Conservation (phyloP, 2,797 vertebrate genomes). For the Hirundo rustica region DNA sequence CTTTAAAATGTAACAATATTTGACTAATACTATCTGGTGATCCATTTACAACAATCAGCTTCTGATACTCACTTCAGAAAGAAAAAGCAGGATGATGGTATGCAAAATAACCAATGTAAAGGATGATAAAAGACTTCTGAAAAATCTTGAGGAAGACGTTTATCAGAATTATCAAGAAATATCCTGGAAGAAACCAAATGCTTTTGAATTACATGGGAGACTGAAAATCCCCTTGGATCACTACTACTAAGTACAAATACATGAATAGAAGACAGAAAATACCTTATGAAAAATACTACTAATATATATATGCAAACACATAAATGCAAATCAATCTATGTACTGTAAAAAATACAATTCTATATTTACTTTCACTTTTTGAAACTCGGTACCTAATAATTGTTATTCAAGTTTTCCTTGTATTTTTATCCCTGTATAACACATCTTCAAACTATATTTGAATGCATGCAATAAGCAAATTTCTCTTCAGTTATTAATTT, state of each 20-base stretch:
- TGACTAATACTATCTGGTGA: background rate
- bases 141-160: slow-evolving; percentile 35
- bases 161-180: slow-evolving; percentile 72
- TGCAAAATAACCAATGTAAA: slow-evolving; percentile 82
- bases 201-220: background rate
- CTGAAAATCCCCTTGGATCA: background rate
- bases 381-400: background rate
- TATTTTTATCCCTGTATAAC: background rate
- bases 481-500: background rate
- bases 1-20: background rate
- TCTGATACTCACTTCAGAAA: slow-evolving; percentile 71
- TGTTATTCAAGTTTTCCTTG: background rate
- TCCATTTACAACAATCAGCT: background rate
- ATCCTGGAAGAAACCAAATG: slow-evolving; percentile 71
- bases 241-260: background rate
- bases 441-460: background rate
- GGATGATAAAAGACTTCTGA: slow-evolving; percentile 56
- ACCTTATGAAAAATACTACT: background rate
- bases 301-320: background rate
- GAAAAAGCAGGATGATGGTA: slow-evolving; percentile 78
- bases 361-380: background rate
- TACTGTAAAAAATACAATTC: background rate
- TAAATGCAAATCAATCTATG: background rate
- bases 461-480: background rate
- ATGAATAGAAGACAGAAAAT: background rate